Evolutionary conservation across 2,797 vertebrate genomes (phyloP).

Genomic region (Myoxocephalus aenaeus): DNA sequence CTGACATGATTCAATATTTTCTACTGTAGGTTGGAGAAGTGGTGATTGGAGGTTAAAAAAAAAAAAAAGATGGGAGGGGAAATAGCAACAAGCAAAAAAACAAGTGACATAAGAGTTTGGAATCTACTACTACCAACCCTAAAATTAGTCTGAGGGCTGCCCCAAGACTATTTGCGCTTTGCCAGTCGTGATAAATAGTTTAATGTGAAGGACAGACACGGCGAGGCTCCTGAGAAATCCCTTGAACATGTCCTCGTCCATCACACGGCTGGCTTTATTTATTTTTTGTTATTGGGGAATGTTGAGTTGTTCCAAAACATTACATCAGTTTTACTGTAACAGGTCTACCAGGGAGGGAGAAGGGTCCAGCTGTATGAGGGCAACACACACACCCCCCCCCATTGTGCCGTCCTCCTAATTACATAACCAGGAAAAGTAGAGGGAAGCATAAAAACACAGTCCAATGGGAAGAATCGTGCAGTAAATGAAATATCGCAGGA

Average conservation of each 20-base stretch:
- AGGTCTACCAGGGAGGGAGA: constrained; percentile 65
- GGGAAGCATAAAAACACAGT: constrained; percentile 70
- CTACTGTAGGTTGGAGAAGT: constrained; percentile 44
- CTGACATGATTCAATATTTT: constrained; percentile 59
- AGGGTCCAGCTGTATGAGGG: constrained; percentile 65
- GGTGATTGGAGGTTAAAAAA: constrained; percentile 4
- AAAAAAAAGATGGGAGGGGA: constrained; percentile 17
- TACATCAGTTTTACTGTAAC: constrained; percentile 82
- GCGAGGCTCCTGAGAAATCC: constrained; percentile 70
- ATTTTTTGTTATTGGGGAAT: constrained; percentile 59
- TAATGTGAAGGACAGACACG: constrained; percentile 75
- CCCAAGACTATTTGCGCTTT: constrained; percentile 66
- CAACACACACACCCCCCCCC: constrained; percentile 48
- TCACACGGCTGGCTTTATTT: constrained; percentile 51
- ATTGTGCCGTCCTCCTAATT: constrained; percentile 78
- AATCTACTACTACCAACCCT: constrained; percentile 82
- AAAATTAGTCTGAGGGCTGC: constrained; percentile 77
- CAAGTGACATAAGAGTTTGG: constrained; percentile 80
- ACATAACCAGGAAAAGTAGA: constrained; percentile 77
- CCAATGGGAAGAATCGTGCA: constrained; percentile 69
- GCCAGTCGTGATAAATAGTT: constrained; percentile 72
- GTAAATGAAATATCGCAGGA: constrained; percentile 74
- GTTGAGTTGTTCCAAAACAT: constrained; percentile 79
- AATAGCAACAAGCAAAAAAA: constrained; percentile 75
- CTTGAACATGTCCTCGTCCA: constrained; percentile 67